Evolutionary conservation across 1,140 invertebrate genomes (phyloP).

Genomic region (Lysiphlebus fabarum): DNA sequence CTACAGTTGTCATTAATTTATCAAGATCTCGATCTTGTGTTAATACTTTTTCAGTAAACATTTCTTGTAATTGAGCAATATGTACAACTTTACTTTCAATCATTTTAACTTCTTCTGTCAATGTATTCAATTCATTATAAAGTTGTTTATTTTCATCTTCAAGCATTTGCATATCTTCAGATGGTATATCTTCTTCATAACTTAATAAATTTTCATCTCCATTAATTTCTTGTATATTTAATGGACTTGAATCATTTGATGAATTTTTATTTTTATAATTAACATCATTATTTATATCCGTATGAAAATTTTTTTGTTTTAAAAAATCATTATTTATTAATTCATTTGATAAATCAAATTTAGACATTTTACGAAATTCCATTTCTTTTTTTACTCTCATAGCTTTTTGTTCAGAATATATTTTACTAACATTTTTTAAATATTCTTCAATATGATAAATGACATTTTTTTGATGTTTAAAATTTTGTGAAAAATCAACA

Average conservation of each 20-base stretch:
- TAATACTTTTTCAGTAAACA: constrained; percentile 96
- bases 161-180: constrained; percentile 89
- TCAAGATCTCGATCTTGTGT: constrained; percentile 94
- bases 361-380: constrained; percentile 76
- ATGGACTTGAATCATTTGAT: constrained; percentile 35
- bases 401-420: constrained; percentile 84
- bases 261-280: constrained; percentile 30
- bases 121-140: constrained; percentile 80
- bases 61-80: constrained; percentile 93
- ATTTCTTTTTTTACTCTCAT: constrained; percentile 79
- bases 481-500: constrained; percentile 60
- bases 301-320: constrained; percentile 36
- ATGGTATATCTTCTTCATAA: constrained; percentile 66
- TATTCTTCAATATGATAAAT: constrained; percentile 75
- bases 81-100: constrained; percentile 92
- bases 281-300: constrained; percentile 28
- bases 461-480: constrained; percentile 74
- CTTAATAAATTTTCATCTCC: constrained; percentile 38
- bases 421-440: constrained; percentile 79
- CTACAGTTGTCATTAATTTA: constrained; percentile 78
- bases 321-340: not conserved
- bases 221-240: constrained; percentile 48
- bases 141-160: constrained; percentile 81
- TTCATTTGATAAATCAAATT: constrained; percentile 59
- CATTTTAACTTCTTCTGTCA: constrained; percentile 73